Conservation (phyloP, 2,113 vertebrate genomes). For the Lamprologus speciosus region DNA sequence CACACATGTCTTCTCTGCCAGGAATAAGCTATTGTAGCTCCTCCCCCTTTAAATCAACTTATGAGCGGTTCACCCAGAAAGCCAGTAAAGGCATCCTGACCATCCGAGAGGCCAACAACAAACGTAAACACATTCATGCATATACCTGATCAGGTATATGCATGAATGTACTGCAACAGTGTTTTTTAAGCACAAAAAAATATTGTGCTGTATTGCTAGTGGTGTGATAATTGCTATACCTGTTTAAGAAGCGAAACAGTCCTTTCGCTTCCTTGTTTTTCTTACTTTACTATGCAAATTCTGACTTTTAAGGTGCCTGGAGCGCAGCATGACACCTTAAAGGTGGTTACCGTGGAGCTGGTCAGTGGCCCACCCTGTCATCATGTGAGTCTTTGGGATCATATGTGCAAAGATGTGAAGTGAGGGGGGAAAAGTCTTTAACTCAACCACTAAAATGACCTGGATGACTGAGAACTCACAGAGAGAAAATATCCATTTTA, state of each 20-base stretch:
- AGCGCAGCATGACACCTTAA: accelerated
- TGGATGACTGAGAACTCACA: background rate
- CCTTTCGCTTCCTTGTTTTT: background rate
- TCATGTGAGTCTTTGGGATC: background rate
- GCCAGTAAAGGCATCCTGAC: accelerated
- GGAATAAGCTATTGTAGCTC: background rate
- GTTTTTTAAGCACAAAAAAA: background rate
- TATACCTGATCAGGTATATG: background rate
- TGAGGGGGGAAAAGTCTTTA: accelerated
- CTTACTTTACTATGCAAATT: background rate
- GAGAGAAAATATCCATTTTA: background rate
- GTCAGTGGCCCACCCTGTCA: background rate
- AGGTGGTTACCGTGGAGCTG: accelerated
- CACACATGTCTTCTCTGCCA: background rate
- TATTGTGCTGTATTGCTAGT: background rate
- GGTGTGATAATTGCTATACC: background rate
- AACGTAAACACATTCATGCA: background rate
- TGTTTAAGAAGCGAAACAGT: accelerated
- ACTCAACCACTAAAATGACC: background rate
- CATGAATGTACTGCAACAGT: accelerated
- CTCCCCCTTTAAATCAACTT: background rate
- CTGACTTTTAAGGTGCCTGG: background rate
- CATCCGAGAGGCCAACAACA: background rate
- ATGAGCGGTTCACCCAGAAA: accelerated
- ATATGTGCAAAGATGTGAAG: background rate